phyloP scores from a whole-genome alignment of 1,140 invertebrate genomes.

The Aphelenchoides avenae region DNA sequence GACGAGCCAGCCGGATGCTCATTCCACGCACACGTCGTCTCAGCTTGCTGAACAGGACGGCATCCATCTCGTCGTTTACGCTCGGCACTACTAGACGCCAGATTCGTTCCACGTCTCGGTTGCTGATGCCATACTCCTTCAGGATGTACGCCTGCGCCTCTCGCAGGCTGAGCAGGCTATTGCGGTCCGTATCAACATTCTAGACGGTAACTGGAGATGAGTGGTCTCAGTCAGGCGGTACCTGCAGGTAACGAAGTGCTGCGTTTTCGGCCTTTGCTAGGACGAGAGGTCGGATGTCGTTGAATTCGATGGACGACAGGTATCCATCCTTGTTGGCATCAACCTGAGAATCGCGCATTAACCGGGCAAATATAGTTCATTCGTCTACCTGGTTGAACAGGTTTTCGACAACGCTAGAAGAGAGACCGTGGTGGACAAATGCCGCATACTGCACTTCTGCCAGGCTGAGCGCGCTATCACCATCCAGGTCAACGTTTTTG shows the following conservation, averaged over 20 bases:
- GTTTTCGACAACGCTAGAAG: constrained; percentile 52
- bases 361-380: constrained; percentile 1
- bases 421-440: constrained; percentile 57
- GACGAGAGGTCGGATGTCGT: constrained; percentile 52
- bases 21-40: constrained; percentile 51
- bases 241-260: constrained; percentile 51
- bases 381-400: constrained; percentile 38
- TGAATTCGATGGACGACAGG: constrained; percentile 49
- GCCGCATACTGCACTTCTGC: constrained; percentile 57
- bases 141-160: constrained; percentile 56
- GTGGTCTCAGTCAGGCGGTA: constrained; percentile 13
- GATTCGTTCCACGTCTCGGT: constrained; percentile 57
- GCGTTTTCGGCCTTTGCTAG: constrained; percentile 58
- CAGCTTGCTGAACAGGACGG: constrained; percentile 49
- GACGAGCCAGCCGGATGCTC: constrained; percentile 55
- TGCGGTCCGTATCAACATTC: constrained; percentile 53
- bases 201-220: too few relatives aligned
- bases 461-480: constrained; percentile 49
- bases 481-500: constrained; percentile 54
- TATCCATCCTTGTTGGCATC: constrained; percentile 52
- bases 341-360: constrained; percentile 28
- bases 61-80: constrained; percentile 47
- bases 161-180: constrained; percentile 46
- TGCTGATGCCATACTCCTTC: constrained; percentile 57
- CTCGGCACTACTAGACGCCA: constrained; percentile 52